Percentiles rank a stretch among this genome's conserved stretches.
phyloP scores from a whole-genome alignment of 1,140 invertebrate genomes.

The Orchesella cincta region DNA sequence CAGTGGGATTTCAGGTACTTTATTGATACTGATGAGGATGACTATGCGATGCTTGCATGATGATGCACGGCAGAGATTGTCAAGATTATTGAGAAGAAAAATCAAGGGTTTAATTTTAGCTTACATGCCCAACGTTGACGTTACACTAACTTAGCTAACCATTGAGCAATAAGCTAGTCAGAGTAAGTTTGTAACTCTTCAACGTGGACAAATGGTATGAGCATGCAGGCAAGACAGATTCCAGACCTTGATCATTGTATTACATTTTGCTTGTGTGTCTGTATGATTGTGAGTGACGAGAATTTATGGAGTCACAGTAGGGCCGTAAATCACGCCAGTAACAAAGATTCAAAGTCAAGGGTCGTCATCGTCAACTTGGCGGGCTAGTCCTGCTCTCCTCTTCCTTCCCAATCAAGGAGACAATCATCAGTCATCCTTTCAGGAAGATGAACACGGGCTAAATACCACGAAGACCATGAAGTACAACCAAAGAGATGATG shows the following conservation, averaged over 20 bases:
- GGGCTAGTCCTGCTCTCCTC: background rate
- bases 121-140: too few species aligned
- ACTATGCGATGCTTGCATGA: too few species aligned
- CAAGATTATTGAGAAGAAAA: too few species aligned
- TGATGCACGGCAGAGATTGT: too few species aligned
- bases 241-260: background rate
- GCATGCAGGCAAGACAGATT: background rate
- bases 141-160: too few species aligned
- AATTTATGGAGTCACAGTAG: conserved; percentile 49
- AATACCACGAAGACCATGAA: too few species aligned
- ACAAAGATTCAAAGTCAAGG: conserved; percentile 27
- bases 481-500: too few species aligned
- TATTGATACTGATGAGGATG: too few species aligned
- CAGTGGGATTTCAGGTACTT: too few species aligned
- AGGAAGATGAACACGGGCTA: background rate
- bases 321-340: conserved; percentile 47
- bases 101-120: too few species aligned
- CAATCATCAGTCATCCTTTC: conserved; percentile 44
- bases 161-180: too few species aligned
- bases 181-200: too few species aligned
- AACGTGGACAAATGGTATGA: background rate
- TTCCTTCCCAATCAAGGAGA: conserved; percentile 44
- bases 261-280: background rate
- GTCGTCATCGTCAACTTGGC: conserved; percentile 15
- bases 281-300: conserved; percentile 35